A percentile compares a stretch with the other conserved stretches of the same genome.
phyloP scores from a whole-genome alignment of 2,888 invertebrate species.

The Lagria hirta region DNA sequence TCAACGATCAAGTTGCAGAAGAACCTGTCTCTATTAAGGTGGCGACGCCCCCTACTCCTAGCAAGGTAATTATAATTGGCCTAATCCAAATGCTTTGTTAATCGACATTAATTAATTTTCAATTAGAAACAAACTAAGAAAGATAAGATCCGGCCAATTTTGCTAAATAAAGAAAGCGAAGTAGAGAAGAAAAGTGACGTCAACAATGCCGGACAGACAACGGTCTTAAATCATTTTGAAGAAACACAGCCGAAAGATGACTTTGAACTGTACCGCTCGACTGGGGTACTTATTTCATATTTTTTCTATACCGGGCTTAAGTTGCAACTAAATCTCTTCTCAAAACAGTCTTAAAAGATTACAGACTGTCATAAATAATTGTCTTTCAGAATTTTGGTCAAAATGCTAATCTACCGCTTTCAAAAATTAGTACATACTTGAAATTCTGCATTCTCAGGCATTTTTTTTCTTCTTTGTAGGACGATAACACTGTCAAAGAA shows the following conservation, averaged over 20 bases:
- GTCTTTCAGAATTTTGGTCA: no score
- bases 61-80: constrained; percentile 49
- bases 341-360: no score
- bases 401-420: no score
- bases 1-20: constrained; percentile 62
- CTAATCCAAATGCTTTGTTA: constrained; percentile 3
- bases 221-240: constrained; percentile 80
- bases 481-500: no score
- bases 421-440: no score
- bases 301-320: no score
- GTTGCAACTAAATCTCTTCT: no score
- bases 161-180: constrained; percentile 67
- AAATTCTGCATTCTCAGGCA: no score
- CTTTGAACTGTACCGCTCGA: constrained; percentile 58
- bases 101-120: constrained; percentile 26
- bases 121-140: constrained; percentile 69
- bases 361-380: no score
- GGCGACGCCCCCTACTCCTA: constrained; percentile 41
- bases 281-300: no score
- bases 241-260: constrained; percentile 82
- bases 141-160: constrained; percentile 73
- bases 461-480: no score
- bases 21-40: constrained; percentile 38
- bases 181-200: neutral
- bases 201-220: neutral